Evolutionary conservation across 2,113 vertebrate species (phyloP).

Genomic region (Triplophysa tibetana): DNA sequence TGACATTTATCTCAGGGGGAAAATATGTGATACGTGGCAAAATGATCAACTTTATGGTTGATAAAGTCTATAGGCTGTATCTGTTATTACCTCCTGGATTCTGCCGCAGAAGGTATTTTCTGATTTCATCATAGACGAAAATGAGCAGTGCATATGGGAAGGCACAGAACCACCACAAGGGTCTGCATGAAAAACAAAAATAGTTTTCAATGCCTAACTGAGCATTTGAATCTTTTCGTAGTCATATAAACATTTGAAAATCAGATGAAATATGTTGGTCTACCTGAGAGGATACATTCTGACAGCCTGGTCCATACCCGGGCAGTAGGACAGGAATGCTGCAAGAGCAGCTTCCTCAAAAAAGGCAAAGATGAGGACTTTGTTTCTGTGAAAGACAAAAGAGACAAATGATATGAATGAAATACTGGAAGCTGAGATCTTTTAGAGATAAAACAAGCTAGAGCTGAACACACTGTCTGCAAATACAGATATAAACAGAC

Average conservation of each 20-base stretch:
- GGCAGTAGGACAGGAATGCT: constrained; percentile 79
- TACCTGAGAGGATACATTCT: constrained; percentile 82
- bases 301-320: constrained; percentile 77
- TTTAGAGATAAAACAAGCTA: background rate
- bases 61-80: too few relatives aligned
- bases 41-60: too few relatives aligned
- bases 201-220: background rate
- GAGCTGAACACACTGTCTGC: background rate
- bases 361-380: constrained; percentile 78
- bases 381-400: constrained; percentile 66
- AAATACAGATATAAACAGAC: background rate
- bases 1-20: too few relatives aligned
- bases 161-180: constrained; percentile 54
- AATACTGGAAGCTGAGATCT: background rate
- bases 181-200: constrained; percentile 29
- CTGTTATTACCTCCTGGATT: constrained; percentile 51
- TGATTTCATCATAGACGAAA: constrained; percentile 56
- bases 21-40: background rate
- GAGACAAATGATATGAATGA: background rate
- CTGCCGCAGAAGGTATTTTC: constrained; percentile 45
- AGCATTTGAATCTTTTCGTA: background rate
- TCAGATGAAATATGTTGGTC: constrained; percentile 44
- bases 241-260: background rate
- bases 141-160: constrained; percentile 53
- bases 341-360: constrained; percentile 78